Percentiles rank a stretch among this genome's conserved stretches.
Conservation (phyloP, 1,140 invertebrate species). For the Aphidius gifuensis region DNA sequence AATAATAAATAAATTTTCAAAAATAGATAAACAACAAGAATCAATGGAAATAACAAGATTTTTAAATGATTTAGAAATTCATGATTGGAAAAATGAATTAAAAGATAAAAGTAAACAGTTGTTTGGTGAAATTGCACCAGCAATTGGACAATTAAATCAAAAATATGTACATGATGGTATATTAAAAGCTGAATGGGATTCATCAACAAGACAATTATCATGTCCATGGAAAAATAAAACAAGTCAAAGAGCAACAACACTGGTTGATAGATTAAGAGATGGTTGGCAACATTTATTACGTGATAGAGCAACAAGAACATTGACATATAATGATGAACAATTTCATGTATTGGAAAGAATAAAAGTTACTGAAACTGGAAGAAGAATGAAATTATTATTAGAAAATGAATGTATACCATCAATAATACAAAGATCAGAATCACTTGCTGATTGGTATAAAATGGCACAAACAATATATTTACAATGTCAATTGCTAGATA, state of each 20-base stretch:
- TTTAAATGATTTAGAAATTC: conserved; percentile 27
- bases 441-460: conserved; percentile 80
- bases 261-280: conserved; percentile 77
- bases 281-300: conserved; percentile 89
- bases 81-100: conserved; percentile 49
- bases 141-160: conserved; percentile 60
- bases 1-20: conserved; percentile 39
- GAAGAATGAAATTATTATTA: conserved; percentile 64
- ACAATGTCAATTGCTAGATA: conserved; percentile 72
- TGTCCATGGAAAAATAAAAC: conserved; percentile 67
- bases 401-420: conserved; percentile 65
- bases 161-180: conserved; percentile 56
- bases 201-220: conserved; percentile 63
- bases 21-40: conserved; percentile 6
- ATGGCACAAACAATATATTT: conserved; percentile 76
- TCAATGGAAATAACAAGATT: neutral
- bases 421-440: conserved; percentile 67
- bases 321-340: conserved; percentile 91
- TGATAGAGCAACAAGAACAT: conserved; percentile 76
- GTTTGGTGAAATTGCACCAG: conserved; percentile 49
- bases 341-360: conserved; percentile 87
- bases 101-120: conserved; percentile 49
- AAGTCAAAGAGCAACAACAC: conserved; percentile 68
- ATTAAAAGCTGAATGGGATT: conserved; percentile 70
- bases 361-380: conserved; percentile 67